Conservation (phyloP, 37 sponge, comb jelly and placozoan species). For the Spongilla lacustris region DNA sequence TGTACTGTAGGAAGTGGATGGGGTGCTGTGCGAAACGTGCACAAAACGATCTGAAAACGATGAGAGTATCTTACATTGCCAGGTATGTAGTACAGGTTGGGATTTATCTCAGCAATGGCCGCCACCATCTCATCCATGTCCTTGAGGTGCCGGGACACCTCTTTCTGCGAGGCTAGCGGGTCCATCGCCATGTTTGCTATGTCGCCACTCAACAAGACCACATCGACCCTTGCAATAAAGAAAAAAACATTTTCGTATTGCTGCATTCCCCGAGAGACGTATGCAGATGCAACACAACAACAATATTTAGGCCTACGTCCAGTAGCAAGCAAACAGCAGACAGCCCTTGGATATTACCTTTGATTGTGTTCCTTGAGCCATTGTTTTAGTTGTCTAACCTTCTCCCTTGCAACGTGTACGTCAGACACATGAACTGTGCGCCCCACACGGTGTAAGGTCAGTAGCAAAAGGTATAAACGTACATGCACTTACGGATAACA, state of each 20-base stretch:
- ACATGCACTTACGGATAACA: not conserved
- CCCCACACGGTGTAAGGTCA: not conserved
- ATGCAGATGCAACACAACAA: not conserved
- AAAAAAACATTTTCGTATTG: too few species aligned
- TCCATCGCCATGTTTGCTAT: conserved; percentile 77
- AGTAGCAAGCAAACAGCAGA: not conserved
- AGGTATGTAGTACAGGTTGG: conserved; percentile 78
- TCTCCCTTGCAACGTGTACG: conserved; percentile 56
- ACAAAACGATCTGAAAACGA: too few species aligned
- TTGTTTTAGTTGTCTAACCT: conserved; percentile 54
- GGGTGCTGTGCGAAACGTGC: too few species aligned
- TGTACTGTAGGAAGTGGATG: too few species aligned
- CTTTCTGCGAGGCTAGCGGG: conserved; percentile 31
- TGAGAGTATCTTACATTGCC: conserved; percentile 88
- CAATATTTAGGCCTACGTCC: too few species aligned
- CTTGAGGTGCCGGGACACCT: conserved; percentile 20
- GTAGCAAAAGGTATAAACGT: not conserved
- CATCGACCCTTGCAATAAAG: conserved; percentile 57
- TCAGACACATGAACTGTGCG: conserved; percentile 79
- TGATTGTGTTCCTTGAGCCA: conserved; percentile 34
- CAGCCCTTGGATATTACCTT: not conserved
- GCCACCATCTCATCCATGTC: conserved; percentile 51
- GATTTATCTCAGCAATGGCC: conserved; percentile 21
- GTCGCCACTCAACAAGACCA: conserved; percentile 84
- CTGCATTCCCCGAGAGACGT: not conserved